Base-by-base conservation (phyloP, 2,797 vertebrate species). In the Melanotaenia maccullochi region DNA sequence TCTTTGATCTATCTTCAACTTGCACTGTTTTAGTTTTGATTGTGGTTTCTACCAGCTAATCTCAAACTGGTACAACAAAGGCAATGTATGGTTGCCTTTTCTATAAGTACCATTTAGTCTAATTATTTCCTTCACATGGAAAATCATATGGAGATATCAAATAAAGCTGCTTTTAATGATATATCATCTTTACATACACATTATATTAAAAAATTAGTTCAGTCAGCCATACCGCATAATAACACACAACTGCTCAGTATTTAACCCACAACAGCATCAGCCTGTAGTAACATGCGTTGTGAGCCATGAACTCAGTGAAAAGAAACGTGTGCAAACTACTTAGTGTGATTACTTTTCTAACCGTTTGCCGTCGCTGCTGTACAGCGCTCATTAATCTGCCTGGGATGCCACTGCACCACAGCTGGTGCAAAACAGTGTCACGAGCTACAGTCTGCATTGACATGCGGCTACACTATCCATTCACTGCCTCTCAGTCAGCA, bases 331-430 rank as follows among this genome's bases (percentile, higher is more conserved):
- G 68, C 9, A 69, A 78, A 77, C 60, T 20, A 71, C 58, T 77
- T 42, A 47, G 40, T 52, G 52, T 62, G 67, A 71, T 64, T 58
- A 75, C 55, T 76, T 83, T 73, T 63, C 51, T 22, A 65, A 76
- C 68, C 69, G 70, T 71, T 81, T 78, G 54, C 58, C 30, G 59
- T 36, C n/a, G 33, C 25, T 67, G 75, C 73, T 61, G 58, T 55
- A 71, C 68, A 72, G 72, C 64, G 79, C 71, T 83, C 68, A 89
- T 87, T 82, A 85, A 88, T 89, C 79, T 83, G 84, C 83, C 77
- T 2, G 73, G 85, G 85, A 85, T 89, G 74, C 88, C 86, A 81
- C 81, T 92, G 91, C 90, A 90, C 75, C 90, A 90, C 82, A 84
- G 85, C 86, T 83, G 84, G 79, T 75, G 85, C 78, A 78, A 84